Base-by-base conservation (phyloP, 2,797 vertebrate species). In the Sebastes hubbsi region DNA sequence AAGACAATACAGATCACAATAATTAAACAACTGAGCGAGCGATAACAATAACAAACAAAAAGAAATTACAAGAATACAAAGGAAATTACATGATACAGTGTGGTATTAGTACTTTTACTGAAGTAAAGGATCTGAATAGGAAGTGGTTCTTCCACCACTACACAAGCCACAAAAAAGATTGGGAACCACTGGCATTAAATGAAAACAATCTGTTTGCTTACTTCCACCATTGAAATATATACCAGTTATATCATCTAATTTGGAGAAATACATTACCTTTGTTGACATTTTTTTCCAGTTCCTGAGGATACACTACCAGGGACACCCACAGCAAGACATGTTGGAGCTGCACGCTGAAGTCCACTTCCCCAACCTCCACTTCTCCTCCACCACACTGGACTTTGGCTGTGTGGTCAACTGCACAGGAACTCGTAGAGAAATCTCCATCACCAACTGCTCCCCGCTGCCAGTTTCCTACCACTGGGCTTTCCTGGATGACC, bases 361-460 rank as follows among this genome's bases (percentile, higher is more conserved):
- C 25, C 93, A 95, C 78, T 98, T 96, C 74, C 97, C 97, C 1
- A 97, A 97, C 88, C 95, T 99, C 27, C 62, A 42, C 49, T 93
- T 99, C 59, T 94, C 96, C 73, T 89, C 93, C 75, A 93, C 5
- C n/a, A 36, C 74, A 1, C 62, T 99, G 80, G 92, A 99, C 63
- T 99, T 99, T 20, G 97, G 97, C 77, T 98, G 96, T 63, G 92
- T 99, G 56, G 77, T 96, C 27, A 97, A 96, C 3, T 90, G 94
- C 78, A 97, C 96, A 0, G 93, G 97, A 82, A 75, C 70, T 34
- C 86, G 91, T 1, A 92, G 62, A 75, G 87, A 89, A 1, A 1
- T 99, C 20, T 68, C 80, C 1, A 93, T 98, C 75, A 97, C 93
- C 78, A 98, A 99, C 94, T 93, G 88, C 92, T 97, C 97, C 82